Base-by-base conservation (phyloP, 2,113 vertebrate species). In the Mohoua ochrocephala region DNA sequence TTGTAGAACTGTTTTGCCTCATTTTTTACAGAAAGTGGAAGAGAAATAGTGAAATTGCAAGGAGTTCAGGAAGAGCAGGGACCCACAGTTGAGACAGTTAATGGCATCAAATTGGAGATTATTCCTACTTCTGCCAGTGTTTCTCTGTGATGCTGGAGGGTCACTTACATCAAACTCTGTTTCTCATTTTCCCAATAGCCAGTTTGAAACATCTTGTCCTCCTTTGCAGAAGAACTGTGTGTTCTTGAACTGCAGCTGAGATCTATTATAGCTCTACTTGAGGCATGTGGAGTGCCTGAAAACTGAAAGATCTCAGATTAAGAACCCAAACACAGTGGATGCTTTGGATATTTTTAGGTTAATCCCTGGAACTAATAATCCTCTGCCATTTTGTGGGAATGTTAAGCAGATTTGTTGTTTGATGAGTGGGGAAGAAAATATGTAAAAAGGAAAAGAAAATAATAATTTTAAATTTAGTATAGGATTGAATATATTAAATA, bases 271-370 rank as follows among this genome's bases (percentile, higher is more conserved):
- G 20, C 67, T 95, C 27, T 81, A 8, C 64, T 81, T 64, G 41
- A 86, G 76, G 27, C 44, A 57, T 67, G 22, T 63, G 60, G 28
- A 94, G 56, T 78, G 79, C 35, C 79, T 95, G 68, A 68, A 93
- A 91, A 75, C 28, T 27, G 52, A 89, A 84, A 87, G 59, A 64
- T 86, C 76, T 94, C 85, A 75, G 26, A 75, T 95, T 87, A 88
- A 90, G 24, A 70, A 68, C 52, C 37, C 45, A 21, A 67, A 93
- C 81, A 17, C 50, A 78, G 52, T 90, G 56, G 45, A 81, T 80
- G 56, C 79, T 81, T 92, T 92, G 73, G 63, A 88, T 96, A 92
- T 89, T 92, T 93, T 96, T 95, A 94, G 64, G 41, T 81, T 94
- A 96, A 95, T 88, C 92, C 50, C 33, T 77, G 75, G 15, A 93